Conservation (phyloP, 2,113 vertebrate genomes). For the Sturnira hondurensis region DNA sequence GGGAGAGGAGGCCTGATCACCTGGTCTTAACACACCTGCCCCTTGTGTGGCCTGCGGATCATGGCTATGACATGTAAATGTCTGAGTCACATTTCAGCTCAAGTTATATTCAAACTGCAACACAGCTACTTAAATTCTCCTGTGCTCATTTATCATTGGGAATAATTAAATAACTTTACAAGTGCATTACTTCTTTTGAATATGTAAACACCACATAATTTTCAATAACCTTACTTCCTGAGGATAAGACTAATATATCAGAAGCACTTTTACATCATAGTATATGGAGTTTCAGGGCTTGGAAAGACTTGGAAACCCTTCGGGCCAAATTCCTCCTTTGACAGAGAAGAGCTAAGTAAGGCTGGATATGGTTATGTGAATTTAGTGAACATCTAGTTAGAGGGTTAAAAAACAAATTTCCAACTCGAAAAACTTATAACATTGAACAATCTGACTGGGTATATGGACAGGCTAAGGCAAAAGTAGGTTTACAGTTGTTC, state of each 20-base stretch:
- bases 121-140: background rate
- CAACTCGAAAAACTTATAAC: background rate
- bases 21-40: background rate
- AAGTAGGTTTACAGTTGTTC: background rate
- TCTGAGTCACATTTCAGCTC: background rate
- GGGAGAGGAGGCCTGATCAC: background rate
- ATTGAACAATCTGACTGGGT: background rate
- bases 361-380: background rate
- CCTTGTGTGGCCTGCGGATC: background rate
- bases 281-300: background rate
- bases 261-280: background rate
- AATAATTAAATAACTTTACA: background rate
- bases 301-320: background rate
- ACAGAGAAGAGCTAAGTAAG: background rate
- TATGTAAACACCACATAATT: background rate
- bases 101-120: background rate
- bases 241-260: background rate
- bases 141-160: background rate
- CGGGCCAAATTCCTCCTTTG: background rate
- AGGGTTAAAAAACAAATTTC: background rate
- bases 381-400: background rate
- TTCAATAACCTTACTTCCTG: constrained; percentile 13
- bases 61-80: background rate
- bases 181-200: background rate
- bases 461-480: background rate